Base-by-base conservation (phyloP, 2,113 vertebrate genomes). In the Sinocyclocheilus rhinocerous region DNA sequence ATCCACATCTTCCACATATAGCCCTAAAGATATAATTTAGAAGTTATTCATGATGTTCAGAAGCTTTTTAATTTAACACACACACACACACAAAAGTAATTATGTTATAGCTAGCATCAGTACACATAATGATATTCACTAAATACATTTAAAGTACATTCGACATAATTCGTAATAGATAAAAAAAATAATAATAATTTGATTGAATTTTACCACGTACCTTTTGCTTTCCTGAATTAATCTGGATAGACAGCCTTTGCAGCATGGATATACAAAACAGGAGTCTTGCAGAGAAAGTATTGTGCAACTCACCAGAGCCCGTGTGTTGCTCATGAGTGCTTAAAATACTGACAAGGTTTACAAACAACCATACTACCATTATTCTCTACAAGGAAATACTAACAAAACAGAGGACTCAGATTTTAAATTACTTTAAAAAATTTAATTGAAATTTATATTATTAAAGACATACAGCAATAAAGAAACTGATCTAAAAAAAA, bases 261-360 rank as follows among this genome's bases (percentile, higher is more conserved):
- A 95, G 78, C 78, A 90, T 2, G 93, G 94, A 89, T 95, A 95
- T 63, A 93, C 85, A 84, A 94, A 88, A 3, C 89, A 59, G 10
- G 83, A 1, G 13, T 92, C 93, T 63, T 89, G 91, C 0, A 94
- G 63, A 5, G 92, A 92, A 79, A 94, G 29, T 20, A 94, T 91
- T 0, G 84, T 89, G 80, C 93, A 93, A 0, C 90, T 88, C 78
- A 94, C 90, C 76, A 95, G 88, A 82, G 87, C 90, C 57, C 92
- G 89, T 67, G 61, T 84, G 0, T 78, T 85, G 55, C 87, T 89
- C 93, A 94, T 94, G 0, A 18, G 78, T 24, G 24, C 77, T 9
- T 13, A 4, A 24, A 61, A 5, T 4, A 72, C 45, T 8, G 16
- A 1, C 39, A 59, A 85, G 8, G 16, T 76, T 39, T 39, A 36